Conservation (phyloP, 2,888 invertebrate genomes). For the Pimpla rufipes region DNA sequence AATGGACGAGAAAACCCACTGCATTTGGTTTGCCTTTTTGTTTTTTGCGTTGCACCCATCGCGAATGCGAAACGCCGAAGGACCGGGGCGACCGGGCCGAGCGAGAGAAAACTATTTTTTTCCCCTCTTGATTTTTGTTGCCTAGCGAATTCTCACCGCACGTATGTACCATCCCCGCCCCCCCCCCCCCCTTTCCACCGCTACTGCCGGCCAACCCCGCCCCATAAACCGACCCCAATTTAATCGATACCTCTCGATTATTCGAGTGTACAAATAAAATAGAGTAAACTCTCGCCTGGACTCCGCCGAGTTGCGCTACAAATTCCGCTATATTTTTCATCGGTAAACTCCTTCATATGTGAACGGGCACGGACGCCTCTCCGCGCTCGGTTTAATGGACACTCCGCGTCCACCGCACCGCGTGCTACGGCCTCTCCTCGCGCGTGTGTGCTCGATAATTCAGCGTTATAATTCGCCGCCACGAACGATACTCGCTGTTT, state of each 20-base stretch:
- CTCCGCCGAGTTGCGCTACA: background rate
- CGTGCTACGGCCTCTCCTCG: no score
- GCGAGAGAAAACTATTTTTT: conserved; percentile 20
- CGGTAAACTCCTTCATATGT: background rate
- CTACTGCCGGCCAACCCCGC: conserved; percentile 4
- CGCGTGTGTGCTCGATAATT: no score
- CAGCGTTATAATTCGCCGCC: background rate
- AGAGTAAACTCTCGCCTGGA: background rate
- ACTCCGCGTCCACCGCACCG: background rate
- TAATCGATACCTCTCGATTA: conserved; percentile 55
- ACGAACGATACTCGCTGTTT: background rate
- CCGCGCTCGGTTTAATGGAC: background rate
- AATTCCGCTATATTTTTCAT: conserved; percentile 8
- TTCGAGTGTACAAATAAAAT: conserved; percentile 43
- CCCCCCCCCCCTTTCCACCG: background rate
- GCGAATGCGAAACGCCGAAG: conserved; percentile 10
- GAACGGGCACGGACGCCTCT: background rate
- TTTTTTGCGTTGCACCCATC: background rate
- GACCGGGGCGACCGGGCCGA: conserved; percentile 13
- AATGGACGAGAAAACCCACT: conserved; percentile 14
- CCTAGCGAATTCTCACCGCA: conserved; percentile 24
- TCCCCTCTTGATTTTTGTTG: conserved; percentile 32
- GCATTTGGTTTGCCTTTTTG: conserved; percentile 12
- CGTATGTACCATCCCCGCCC: conserved; percentile 10
- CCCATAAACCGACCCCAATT: conserved; percentile 20